Evolutionary conservation across 2,797 vertebrate species (phyloP).

Genomic region (Lacerta bilineata): DNA sequence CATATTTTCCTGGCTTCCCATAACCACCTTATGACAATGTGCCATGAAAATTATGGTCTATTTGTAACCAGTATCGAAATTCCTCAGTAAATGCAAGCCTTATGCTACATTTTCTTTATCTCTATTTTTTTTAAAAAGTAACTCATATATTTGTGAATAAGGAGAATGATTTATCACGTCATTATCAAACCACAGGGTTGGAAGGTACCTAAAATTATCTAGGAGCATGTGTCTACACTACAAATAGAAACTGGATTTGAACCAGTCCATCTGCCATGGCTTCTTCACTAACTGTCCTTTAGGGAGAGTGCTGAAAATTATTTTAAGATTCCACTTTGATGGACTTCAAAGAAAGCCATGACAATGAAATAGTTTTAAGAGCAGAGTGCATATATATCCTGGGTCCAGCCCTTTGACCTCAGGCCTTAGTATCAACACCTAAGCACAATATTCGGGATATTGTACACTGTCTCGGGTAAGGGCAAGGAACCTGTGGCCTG

Average conservation of each 20-base stretch:
- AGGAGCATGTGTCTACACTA: neutral
- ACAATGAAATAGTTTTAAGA: neutral
- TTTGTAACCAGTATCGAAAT: constrained; percentile 14
- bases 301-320: neutral
- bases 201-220: neutral
- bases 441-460: neutral
- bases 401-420: neutral
- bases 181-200: neutral
- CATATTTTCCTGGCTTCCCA: neutral
- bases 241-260: neutral
- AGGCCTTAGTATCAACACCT: neutral
- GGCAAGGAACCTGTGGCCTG: neutral
- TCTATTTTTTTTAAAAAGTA: neutral
- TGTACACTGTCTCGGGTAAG: neutral
- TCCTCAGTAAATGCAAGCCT: neutral
- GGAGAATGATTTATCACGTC: neutral
- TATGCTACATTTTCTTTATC: neutral
- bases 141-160: neutral
- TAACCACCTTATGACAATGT: neutral
- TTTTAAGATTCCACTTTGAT: neutral
- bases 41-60: constrained; percentile 1
- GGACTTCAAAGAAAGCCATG: neutral
- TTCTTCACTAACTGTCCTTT: neutral
- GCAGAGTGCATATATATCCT: neutral
- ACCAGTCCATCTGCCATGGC: neutral